A percentile compares a stretch with the other conserved stretches of the same genome.
Evolutionary conservation across 2,113 vertebrate species (phyloP).

Genomic region (Tyto alba): DNA sequence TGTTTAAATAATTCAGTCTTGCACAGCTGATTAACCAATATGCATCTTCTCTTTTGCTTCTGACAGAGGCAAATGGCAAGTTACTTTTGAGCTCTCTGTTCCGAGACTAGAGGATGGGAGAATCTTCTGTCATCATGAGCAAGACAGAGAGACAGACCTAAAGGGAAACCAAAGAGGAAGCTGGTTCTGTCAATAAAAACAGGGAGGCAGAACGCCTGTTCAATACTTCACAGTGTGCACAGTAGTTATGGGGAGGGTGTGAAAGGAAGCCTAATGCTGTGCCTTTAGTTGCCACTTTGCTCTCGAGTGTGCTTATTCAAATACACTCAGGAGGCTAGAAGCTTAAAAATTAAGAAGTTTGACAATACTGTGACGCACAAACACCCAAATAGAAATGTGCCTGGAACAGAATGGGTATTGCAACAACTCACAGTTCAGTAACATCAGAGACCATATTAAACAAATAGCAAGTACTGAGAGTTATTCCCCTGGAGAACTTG

Average conservation of each 20-base stretch:
- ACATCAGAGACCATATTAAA: neutral
- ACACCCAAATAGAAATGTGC: neutral
- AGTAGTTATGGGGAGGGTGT: neutral
- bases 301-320: neutral
- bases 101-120: neutral
- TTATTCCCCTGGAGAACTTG: neutral
- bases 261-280: neutral
- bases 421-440: neutral
- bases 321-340: neutral
- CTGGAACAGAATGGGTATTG: neutral
- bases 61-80: neutral
- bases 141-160: neutral
- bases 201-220: neutral
- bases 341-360: constrained; percentile 1
- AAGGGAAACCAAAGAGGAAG: neutral
- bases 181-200: neutral
- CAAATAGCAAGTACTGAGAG: neutral
- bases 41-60: constrained; percentile 42
- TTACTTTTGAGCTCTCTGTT: neutral
- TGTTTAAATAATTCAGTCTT: constrained; percentile 68
- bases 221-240: neutral
- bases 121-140: neutral
- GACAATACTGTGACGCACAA: neutral
- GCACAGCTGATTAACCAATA: constrained; percentile 65
- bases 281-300: neutral